phyloP scores from a whole-genome alignment of 1,140 invertebrate genomes.

The Atta cephalotes region DNA sequence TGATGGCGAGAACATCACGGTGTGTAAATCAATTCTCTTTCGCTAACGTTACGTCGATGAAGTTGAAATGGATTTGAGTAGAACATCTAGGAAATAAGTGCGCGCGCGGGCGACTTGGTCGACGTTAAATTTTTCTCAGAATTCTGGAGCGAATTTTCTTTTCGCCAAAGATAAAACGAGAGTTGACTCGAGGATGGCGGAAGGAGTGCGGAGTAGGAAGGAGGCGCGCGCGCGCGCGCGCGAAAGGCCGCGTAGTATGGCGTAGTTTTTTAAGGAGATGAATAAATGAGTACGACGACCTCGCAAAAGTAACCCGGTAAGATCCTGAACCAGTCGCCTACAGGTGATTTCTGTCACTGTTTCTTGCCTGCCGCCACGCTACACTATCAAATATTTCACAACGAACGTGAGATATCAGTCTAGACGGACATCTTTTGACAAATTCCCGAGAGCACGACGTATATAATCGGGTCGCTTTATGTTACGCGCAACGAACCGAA shows the following conservation, averaged over 20 bases:
- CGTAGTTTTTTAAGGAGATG: conserved; percentile 61
- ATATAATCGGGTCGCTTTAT: conserved; percentile 35
- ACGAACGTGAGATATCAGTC: neutral
- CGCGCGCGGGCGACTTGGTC: neutral
- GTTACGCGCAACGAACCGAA: conserved; percentile 27
- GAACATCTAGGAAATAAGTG: conserved; percentile 25
- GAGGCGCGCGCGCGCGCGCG: conserved; percentile 2
- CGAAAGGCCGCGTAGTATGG: conserved; percentile 9
- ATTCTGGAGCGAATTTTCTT: conserved; percentile 51
- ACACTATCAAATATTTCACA: conserved; percentile 44
- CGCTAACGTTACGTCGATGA: conserved; percentile 39
- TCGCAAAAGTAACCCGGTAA: conserved; percentile 50
- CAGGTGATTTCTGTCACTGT: conserved; percentile 54
- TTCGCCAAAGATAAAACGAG: conserved; percentile 44
- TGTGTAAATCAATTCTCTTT: conserved; percentile 53
- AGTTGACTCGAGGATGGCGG: conserved; percentile 37
- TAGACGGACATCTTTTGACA: conserved; percentile 39
- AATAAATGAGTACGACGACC: conserved; percentile 62
- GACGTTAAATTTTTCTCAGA: conserved; percentile 61
- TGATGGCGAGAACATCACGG: conserved; percentile 27
- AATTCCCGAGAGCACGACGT: neutral
- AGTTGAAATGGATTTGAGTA: conserved; percentile 60
- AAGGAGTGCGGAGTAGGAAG: neutral
- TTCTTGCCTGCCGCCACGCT: conserved; percentile 37
- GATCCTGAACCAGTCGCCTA: conserved; percentile 47